Conservation (phyloP, 2,888 invertebrate genomes). For the Ceratothoa steindachneri region DNA sequence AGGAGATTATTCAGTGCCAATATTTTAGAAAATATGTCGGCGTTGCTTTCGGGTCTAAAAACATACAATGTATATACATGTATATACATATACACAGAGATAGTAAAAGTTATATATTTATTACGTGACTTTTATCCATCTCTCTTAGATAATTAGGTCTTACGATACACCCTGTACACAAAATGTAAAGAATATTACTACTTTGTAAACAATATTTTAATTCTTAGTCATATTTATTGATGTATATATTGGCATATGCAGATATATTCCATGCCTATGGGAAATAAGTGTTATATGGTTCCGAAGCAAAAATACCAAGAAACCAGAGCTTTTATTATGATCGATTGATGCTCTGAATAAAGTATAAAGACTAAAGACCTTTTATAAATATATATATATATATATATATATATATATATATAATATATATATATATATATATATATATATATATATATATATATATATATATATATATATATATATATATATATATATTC, state of each 20-base stretch:
- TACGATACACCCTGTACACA: too few species aligned
- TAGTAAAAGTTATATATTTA: background rate
- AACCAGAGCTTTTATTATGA: too few species aligned
- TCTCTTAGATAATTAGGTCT: background rate
- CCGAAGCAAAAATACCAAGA: too few species aligned
- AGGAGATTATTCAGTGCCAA: background rate
- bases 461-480: background rate
- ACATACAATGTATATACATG: background rate
- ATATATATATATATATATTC: background rate
- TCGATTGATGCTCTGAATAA: too few species aligned
- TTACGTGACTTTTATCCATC: background rate
- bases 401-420: background rate
- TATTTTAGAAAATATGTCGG: background rate
- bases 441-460: background rate
- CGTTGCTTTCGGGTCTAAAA: too few species aligned
- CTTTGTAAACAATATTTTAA: too few species aligned
- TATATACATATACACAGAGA: slow-evolving; percentile 17
- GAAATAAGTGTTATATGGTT: too few species aligned
- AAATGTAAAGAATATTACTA: too few species aligned
- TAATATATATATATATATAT: background rate
- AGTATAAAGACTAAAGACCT: too few species aligned
- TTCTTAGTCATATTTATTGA: too few species aligned
- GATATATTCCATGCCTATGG: too few species aligned
- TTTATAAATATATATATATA: background rate
- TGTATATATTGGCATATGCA: too few species aligned